Base-by-base conservation (phyloP, 2,113 vertebrate genomes). In the Rhynchomys soricoides region DNA sequence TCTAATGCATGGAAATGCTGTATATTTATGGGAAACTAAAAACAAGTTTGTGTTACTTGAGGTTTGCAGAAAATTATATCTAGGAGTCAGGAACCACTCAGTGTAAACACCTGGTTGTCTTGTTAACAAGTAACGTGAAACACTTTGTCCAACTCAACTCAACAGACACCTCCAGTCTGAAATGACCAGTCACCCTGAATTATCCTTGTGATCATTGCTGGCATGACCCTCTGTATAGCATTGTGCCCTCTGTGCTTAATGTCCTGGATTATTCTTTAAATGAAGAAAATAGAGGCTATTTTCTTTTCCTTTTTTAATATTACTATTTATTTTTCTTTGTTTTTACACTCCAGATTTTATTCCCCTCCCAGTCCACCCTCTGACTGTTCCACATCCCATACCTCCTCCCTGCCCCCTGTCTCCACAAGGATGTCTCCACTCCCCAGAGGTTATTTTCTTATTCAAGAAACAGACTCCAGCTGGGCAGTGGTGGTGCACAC, bases 11-110 rank as follows among this genome's bases (percentile, higher is more conserved):
- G 87, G 93, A 93, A 97, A 86, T 94, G 48, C 19, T 97, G 85
- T 94, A 95, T 92, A 93, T 17, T 86, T 88, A 59, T 90, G 77
- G 91, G 91, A 96, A 98, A 94, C 83, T 79, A 96, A 87, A 95
- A 86, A 92, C 93, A 97, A 91, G 91, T 64, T 93, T 75, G 62
- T 96, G 31, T 94, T 97, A 94, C 31, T 29, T 94, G 88, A 94
- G 82, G 82, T 97, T 98, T 98, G 93, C 86, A 97, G 97, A 62
- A 97, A 97, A 93, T 88, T 1, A 0, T 75, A 29, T 92, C 37
- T 66, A 97, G 70, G 93, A 94, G 40, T 94, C 50, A 90, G 55
- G 73, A 75, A 86, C 96, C 89, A 85, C 40, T 37, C 66, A 91
- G 86, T 79, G 71, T 95, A 68, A 94, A 97, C 96, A 77, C 74